phyloP scores from a whole-genome alignment of 2,888 invertebrate genomes.

The Drosophila stalkeri region DNA sequence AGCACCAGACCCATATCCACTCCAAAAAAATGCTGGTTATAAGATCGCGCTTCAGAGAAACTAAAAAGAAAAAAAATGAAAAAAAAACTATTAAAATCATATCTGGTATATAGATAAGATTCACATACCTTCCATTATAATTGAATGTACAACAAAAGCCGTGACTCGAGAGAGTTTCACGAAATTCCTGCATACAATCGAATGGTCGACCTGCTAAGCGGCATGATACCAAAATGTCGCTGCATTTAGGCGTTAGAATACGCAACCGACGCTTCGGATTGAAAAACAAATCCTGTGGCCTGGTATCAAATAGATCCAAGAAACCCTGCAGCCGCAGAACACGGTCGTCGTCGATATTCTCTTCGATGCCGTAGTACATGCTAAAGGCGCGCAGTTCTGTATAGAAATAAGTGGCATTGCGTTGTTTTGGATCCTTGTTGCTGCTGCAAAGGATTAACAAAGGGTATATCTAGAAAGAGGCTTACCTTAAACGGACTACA shows the following conservation, averaged over 20 bases:
- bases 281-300: conserved; percentile 74
- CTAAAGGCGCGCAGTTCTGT: conserved; percentile 67
- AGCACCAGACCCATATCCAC: conserved; percentile 86
- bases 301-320: conserved; percentile 74
- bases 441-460: conserved; percentile 46
- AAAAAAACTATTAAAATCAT: background rate
- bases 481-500: background rate
- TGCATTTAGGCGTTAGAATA: conserved; percentile 84
- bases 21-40: conserved; percentile 62
- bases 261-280: conserved; percentile 71
- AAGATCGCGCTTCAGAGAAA: conserved; percentile 36
- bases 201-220: conserved; percentile 63
- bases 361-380: conserved; percentile 64
- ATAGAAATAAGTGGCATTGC: conserved; percentile 60
- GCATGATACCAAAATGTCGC: conserved; percentile 82
- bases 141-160: conserved; percentile 86
- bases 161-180: conserved; percentile 81
- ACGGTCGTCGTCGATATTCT: conserved; percentile 59
- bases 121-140: conserved; percentile 53
- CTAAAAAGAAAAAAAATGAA: conserved; percentile 27
- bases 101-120: background rate
- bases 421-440: conserved; percentile 55
- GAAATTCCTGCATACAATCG: conserved; percentile 77
- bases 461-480: background rate
- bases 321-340: conserved; percentile 78